phyloP scores from a whole-genome alignment of 1,140 invertebrate genomes.

The Drosophila azteca region DNA sequence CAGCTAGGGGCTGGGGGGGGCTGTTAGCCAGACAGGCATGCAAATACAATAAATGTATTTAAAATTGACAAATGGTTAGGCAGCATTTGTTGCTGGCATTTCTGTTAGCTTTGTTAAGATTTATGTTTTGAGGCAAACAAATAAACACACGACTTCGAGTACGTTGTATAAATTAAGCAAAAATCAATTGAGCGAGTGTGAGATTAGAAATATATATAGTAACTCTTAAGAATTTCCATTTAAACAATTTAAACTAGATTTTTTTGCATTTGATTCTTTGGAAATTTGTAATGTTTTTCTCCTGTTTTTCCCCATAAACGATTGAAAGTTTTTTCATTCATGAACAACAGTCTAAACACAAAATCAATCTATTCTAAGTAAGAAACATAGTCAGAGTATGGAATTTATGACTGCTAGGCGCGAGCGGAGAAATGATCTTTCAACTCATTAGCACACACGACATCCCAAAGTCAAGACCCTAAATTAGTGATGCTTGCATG shows the following conservation, averaged over 20 bases:
- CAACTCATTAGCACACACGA: no score
- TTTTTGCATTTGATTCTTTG: constrained; percentile 6
- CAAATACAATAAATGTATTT: constrained; percentile 75
- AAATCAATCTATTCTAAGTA: no score
- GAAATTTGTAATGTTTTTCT: not conserved
- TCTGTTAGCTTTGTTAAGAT: constrained; percentile 62
- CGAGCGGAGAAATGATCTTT: no score
- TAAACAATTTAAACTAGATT: constrained; percentile 4
- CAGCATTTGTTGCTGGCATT: constrained; percentile 54
- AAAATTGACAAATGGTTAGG: constrained; percentile 74
- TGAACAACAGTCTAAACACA: no score
- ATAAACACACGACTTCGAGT: constrained; percentile 6
- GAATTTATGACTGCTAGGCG: no score
- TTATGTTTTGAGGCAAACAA: constrained; percentile 43
- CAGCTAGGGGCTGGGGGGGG: no score
- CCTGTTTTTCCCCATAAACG: no score
- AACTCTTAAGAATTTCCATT: constrained; percentile 25
- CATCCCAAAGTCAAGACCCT: no score
- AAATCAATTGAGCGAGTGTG: constrained; percentile 51
- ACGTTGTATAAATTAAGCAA: constrained; percentile 43
- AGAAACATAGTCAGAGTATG: no score
- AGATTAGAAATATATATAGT: constrained; percentile 37
- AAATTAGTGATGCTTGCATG: no score
- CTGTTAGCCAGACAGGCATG: constrained; percentile 48
- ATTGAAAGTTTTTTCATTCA: no score